These are phyloP conservation scores for Microctonus brassicae DNA, from an alignment of 2,888 invertebrate species.

Conservation along the genomic window DNA sequence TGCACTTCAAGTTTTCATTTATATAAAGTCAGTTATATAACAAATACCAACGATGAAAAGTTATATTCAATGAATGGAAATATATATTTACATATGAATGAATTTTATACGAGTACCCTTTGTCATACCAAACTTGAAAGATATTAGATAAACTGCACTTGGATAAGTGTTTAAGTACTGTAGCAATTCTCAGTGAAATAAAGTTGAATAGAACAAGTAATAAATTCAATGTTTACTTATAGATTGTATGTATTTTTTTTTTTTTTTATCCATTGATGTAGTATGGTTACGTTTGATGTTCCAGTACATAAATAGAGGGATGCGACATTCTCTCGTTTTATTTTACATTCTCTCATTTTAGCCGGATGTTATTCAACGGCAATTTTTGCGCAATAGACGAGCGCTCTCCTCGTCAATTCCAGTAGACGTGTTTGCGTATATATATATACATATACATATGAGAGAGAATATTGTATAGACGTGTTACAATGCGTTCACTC, in stretches of 20 bases:
- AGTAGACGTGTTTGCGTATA: conserved; percentile 34
- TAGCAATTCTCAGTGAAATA: background rate
- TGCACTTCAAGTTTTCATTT: too few species aligned
- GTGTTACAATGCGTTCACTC: conserved; percentile 8
- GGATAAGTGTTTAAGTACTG: background rate
- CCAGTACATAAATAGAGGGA: background rate
- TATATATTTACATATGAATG: too few species aligned
- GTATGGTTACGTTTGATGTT: conserved; percentile 21
- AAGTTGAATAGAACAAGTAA: background rate
- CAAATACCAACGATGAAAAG: too few species aligned
- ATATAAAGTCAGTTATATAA: too few species aligned
- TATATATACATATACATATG: background rate
- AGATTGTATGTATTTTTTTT: background rate
- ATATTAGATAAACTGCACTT: too few species aligned
- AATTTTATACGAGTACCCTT: too few species aligned
- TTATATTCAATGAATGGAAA: too few species aligned
- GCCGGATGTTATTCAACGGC: conserved; percentile 46
- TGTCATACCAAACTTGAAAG: background rate
- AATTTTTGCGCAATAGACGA: conserved; percentile 41
- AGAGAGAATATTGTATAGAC: background rate
- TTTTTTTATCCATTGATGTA: background rate
- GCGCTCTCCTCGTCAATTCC: conserved; percentile 43
- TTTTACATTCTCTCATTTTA: conserved; percentile 18
- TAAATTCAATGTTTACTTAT: background rate
- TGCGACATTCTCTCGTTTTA: background rate